phyloP scores from a whole-genome alignment of 2,113 vertebrate species.

The Phodopus roborovskii region DNA sequence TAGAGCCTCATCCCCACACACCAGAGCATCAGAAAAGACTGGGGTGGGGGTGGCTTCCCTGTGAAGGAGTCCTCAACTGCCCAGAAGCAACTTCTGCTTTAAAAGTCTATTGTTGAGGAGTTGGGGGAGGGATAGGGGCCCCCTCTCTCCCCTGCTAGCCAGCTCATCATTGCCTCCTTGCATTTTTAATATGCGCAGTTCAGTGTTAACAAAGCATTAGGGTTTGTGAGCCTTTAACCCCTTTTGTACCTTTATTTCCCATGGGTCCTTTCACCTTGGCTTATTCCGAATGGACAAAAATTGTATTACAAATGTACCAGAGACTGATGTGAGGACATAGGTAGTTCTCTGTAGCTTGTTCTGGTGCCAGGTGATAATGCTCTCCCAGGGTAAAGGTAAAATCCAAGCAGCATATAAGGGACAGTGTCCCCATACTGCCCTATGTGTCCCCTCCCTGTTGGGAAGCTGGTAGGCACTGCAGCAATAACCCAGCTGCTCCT shows the following conservation, averaged over 20 bases:
- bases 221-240: background rate
- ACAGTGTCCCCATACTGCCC: background rate
- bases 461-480: background rate
- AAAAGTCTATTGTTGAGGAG: conserved; percentile 44
- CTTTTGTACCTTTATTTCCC: background rate
- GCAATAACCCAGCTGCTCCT: background rate
- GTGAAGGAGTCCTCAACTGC: background rate
- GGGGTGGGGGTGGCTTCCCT: background rate
- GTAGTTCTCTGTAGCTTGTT: conserved; percentile 75
- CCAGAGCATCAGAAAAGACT: rapidly evolving
- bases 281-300: conserved; percentile 69
- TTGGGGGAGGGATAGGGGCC: background rate
- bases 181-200: conserved; percentile 52
- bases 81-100: conserved; percentile 72
- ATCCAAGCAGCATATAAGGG: background rate
- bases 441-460: background rate
- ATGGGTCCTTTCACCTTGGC: conserved; percentile 42
- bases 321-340: conserved; percentile 68
- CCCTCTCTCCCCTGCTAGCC: background rate
- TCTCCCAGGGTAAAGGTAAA: conserved; percentile 68
- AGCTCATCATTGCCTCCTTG: conserved; percentile 43
- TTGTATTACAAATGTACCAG: conserved; percentile 67
- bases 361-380: conserved; percentile 77
- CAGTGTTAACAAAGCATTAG: conserved; percentile 62
- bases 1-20: rapidly evolving